A percentile compares a stretch with the other conserved stretches of the same genome.
phyloP scores from a whole-genome alignment of 2,113 vertebrate genomes.

The Rhinopomastus cyanomelas region DNA sequence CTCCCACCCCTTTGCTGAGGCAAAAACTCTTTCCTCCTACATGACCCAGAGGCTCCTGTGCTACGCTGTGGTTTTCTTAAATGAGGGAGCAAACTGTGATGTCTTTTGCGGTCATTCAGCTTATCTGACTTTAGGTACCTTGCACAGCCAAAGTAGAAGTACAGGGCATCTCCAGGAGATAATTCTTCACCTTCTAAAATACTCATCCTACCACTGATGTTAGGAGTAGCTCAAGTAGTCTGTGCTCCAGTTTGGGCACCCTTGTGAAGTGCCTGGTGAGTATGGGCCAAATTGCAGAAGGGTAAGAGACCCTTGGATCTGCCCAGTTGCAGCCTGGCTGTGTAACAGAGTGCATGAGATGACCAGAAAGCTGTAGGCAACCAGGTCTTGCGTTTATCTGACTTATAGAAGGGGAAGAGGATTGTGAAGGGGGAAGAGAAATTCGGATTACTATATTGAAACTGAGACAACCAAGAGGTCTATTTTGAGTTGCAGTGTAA shows the following conservation, averaged over 20 bases:
- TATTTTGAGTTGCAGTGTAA: background rate
- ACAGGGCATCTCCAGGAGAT: background rate
- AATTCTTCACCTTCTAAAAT: background rate
- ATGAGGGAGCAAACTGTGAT: background rate
- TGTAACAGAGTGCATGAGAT: background rate
- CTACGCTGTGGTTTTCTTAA: background rate
- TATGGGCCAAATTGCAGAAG: background rate
- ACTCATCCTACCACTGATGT: background rate
- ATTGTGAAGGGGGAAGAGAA: slow-evolving; percentile 53
- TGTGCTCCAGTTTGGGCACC: background rate
- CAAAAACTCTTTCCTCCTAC: slow-evolving; percentile 26
- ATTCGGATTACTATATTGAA: slow-evolving; percentile 21
- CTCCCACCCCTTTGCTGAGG: slow-evolving; percentile 55
- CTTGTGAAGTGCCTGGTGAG: background rate
- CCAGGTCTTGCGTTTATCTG: background rate
- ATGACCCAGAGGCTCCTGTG: background rate
- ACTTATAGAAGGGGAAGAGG: slow-evolving; percentile 42
- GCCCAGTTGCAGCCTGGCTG: background rate
- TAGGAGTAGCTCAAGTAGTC: background rate
- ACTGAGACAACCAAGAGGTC: background rate
- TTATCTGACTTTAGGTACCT: background rate
- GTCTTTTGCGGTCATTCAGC: background rate
- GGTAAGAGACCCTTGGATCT: background rate
- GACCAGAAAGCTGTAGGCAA: background rate
- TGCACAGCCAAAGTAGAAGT: background rate